Evolutionary conservation across 2,888 invertebrate genomes (phyloP), one percentile per base, ranked within the genome.

Genomic region (Lacanobia wlatinum): DNA sequence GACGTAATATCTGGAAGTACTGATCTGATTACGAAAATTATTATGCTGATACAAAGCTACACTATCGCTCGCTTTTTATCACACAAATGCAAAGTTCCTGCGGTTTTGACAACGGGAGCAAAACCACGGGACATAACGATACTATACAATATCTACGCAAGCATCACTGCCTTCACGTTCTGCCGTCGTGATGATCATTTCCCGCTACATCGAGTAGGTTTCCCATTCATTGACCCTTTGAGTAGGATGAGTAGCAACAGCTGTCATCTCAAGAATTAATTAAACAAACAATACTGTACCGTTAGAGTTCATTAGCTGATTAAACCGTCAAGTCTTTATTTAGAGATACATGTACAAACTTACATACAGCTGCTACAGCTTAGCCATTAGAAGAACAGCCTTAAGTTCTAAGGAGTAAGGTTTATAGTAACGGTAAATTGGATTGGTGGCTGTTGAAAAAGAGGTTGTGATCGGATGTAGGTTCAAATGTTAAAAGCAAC

Each of bases 301-400:
- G 87, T 89, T 87, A 85, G 71, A 81, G 83, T 87, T 89, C 86
- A 86, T 90, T 87, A 88, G 72, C 85, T 85, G 84, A 84, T 83
- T 83, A 84, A 81, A 76, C 80, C 77, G 56, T 76, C 78, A 78
- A 79, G 76, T 77, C 86, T 86, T 74, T 75, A 83, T 87, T 78
- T 70, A 78, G 79, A 79, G 40, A 67, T 70, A 65, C 62, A 70
- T 18, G 34, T 34, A 28, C 68, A 52, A 78, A 70, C 61, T 34
- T 58, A 72, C 60, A 76, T 58, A 40, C 58, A 59, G 65, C 34
- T 63, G 68, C 55, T 64, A 55, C 50, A 43, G 65, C 73, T 61
- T n/a, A 55, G 52, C 53, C 52, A 66, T 77, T 52, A 38, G 8
- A 82, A 50, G 43, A 64, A 56, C 34, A 70, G 48, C 75, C 60